These are phyloP conservation scores for Eriocheir sinensis DNA, from an alignment of 1,140 invertebrate genomes.

Conservation along the genomic window DNA sequence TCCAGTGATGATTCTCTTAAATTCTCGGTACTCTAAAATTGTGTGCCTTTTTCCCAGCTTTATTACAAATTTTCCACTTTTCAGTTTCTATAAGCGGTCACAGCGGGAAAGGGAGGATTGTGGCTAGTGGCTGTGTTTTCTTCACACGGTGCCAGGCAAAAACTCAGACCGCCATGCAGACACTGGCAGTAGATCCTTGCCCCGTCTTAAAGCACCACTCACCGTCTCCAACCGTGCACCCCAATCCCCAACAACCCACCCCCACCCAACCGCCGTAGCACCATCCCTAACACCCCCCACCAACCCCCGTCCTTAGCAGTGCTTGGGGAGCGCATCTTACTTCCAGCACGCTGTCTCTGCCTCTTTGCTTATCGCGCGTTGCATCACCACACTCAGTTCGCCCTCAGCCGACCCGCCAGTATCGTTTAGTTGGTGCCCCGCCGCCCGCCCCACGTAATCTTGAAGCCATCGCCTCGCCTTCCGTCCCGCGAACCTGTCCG, in stretches of 20 bases:
- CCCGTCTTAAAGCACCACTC: background rate
- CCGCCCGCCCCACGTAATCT: background rate
- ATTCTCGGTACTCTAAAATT: too few species aligned
- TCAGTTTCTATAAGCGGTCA: too few species aligned
- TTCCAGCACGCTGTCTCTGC: constrained; percentile 6
- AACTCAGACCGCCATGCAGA: background rate
- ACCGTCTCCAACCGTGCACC: background rate
- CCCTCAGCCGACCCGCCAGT: background rate
- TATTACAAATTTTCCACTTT: too few species aligned
- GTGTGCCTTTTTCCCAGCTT: too few species aligned
- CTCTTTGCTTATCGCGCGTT: background rate
- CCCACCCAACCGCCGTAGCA: too few species aligned
- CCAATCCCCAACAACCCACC: background rate
- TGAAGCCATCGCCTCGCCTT: background rate
- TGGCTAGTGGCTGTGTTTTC: too few species aligned
- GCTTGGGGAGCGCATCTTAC: background rate
- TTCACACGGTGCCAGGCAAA: too few species aligned
- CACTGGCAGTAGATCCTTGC: background rate
- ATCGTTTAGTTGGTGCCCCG: background rate
- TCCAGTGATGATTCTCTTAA: too few species aligned
- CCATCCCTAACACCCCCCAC: too few species aligned
- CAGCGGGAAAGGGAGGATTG: too few species aligned
- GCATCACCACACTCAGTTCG: background rate
- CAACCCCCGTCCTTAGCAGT: too few species aligned
- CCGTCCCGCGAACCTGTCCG: background rate